Base-by-base conservation (phyloP, 2,797 vertebrate species). In the Hypotaenidia philippensis region DNA sequence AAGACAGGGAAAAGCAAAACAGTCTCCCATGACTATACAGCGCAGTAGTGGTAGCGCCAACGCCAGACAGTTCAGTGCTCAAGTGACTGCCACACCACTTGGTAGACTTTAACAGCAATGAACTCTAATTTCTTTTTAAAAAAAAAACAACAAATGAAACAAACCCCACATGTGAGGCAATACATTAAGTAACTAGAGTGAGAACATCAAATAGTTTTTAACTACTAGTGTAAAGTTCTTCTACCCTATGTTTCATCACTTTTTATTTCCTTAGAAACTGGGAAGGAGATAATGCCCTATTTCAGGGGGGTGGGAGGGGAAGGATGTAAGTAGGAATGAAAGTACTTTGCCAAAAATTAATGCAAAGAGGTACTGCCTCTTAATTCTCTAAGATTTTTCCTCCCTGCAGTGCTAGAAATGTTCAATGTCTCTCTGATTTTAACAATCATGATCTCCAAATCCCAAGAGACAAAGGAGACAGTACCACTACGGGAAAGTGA, bases 321-420 rank as follows among this genome's bases (percentile, higher is more conserved):
- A 5, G 25, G 25, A 52, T 6, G 5, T 25, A 72, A 75, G n/a
- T 23, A 34, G 26, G n/a, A 80, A 80, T 31, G 4, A 75, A 66
- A 59, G 41, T 65, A 53, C 36, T 59, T 69, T 74, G 55, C 36
- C 17, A 57, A 31, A 64, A 23, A 70, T 6, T 47, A 75, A 76
- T 4, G 20, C 52, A 32, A 49, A 38, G 10, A 75, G 13, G 16
- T 38, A 70, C 2, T 53, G 47, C 32, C 13, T 70, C 70, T 65
- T 59, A 71, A 40, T 70, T 69, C 27, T 50, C n/a, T 17, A 66
- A 66, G n/a, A 36, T 49, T 65, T 32, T 64, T 64, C 49, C n/a
- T 64, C 38, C 49, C n/a, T 0, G 0, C 18, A 41, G 15, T 3
- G 2, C 41, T 34, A 41, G 22, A 76, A 76, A 64, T 2, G 3